Evolutionary conservation across 2,797 vertebrate species (phyloP), one percentile per base, ranked within the genome.

Genomic region (Salmo trutta): DNA sequence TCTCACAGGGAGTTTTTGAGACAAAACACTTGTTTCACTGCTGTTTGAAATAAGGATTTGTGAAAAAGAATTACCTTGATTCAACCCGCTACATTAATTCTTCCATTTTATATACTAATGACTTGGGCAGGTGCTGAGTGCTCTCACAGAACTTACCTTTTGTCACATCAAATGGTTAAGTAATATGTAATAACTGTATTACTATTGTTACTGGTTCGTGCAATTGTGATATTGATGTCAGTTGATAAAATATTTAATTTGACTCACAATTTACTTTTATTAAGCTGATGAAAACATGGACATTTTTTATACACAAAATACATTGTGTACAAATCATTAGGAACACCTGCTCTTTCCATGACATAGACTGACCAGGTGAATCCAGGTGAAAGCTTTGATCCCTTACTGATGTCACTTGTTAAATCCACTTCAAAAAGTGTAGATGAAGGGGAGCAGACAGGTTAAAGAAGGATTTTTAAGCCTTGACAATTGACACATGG

Each of bases 21-120:
- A 47, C 10, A 47, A 47, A 47, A 47, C 41, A 47, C 41, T 3
- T 87, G 86, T 88, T 89, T 89, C 87, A 70, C 81, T 82, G 24
- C 67, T 75, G 29, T 59, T 68, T 66, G 16, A 14, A 66, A 31
- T 29, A 56, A 4, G 17, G 17, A 0, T 41, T 65, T 21, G 15
- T 72, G 15, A 29, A 53, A 27, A 3, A 17, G 6, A 72, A 15
- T 72, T 17, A 21, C 5, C 27, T 29, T 53, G 14, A 33, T 33
- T 17, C 66, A 68, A 68, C 29, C 66, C 1, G 6, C 29, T 33
- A 16, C 17, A 17, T 29, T 31, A 5, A 66, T 68, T 68, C 7
- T 31, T 68, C 16, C 6, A 19, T 36, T 31, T 7, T 19, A 33
- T 19, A 68, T 33, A 31, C 5, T 31, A 68, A 33, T 24, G 21